phyloP scores from a whole-genome alignment of 2,113 vertebrate species.

The Bubalus kerabau region DNA sequence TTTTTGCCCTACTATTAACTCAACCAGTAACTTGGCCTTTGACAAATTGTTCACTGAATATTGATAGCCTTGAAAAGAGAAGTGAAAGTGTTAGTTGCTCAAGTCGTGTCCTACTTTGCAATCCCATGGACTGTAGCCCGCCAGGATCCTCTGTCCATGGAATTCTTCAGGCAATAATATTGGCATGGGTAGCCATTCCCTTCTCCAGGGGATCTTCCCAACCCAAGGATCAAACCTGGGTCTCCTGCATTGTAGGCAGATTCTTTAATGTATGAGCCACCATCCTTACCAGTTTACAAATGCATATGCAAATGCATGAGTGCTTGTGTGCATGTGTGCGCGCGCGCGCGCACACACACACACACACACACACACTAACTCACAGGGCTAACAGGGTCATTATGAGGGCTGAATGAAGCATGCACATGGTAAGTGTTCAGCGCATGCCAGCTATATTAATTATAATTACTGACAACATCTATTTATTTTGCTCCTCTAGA shows the following conservation, averaged over 20 bases:
- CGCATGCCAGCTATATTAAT: background rate
- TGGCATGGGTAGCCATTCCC: background rate
- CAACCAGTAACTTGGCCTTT: background rate
- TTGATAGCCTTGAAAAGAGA: background rate
- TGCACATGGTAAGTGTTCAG: background rate
- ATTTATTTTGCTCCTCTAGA: background rate
- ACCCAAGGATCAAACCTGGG: background rate
- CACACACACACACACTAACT: background rate
- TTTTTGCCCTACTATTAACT: background rate
- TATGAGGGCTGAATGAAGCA: background rate
- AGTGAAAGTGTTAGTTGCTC: background rate
- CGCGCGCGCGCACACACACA: background rate
- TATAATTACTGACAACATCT: background rate
- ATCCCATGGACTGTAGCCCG: background rate
- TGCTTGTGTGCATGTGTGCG: rapidly evolving
- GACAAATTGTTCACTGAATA: background rate
- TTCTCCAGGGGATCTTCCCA: background rate
- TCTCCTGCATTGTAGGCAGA: background rate
- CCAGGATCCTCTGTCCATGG: background rate
- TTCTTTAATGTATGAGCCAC: background rate
- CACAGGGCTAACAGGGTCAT: background rate
- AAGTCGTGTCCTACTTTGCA: background rate
- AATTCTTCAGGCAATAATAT: background rate
- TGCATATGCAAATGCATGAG: rapidly evolving
- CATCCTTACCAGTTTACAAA: background rate